phyloP scores from a whole-genome alignment of 2,888 invertebrate genomes.

The Lithophane ornitopus region DNA sequence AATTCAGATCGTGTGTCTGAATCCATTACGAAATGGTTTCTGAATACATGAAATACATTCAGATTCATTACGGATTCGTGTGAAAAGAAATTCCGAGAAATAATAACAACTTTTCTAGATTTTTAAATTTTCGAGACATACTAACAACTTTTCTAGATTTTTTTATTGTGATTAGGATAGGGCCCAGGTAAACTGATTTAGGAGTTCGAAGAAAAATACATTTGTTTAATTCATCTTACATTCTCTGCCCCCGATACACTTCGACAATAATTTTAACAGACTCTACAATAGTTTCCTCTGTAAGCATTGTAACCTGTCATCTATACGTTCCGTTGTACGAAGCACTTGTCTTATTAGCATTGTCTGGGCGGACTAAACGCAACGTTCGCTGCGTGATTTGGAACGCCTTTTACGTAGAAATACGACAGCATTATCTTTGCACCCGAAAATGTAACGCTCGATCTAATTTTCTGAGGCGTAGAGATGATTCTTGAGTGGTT shows the following conservation, averaged over 20 bases:
- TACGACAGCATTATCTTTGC: slow-evolving; percentile 64
- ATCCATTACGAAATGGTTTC: slow-evolving; percentile 34
- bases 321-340: slow-evolving; percentile 79
- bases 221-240: slow-evolving; percentile 1
- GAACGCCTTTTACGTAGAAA: slow-evolving; percentile 82
- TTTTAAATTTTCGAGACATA: not conserved
- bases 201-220: not conserved
- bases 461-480: slow-evolving; percentile 50
- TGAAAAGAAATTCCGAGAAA: not conserved
- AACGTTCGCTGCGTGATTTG: slow-evolving; percentile 82
- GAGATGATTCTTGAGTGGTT: slow-evolving; percentile 47
- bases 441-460: slow-evolving; percentile 14
- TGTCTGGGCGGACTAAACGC: slow-evolving; percentile 79
- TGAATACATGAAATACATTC: slow-evolving; percentile 34
- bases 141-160: not conserved
- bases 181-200: not conserved
- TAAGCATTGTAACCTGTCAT: slow-evolving; percentile 82
- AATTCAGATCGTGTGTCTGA: slow-evolving; percentile 48
- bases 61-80: slow-evolving; percentile 30
- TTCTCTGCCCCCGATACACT: slow-evolving; percentile 4
- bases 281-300: slow-evolving; percentile 51
- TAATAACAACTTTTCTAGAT: not conserved
- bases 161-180: not conserved
- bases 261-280: slow-evolving; percentile 53
- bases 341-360: slow-evolving; percentile 85